Percentiles rank a stretch among this genome's conserved stretches.
These are phyloP conservation scores for Drosophila falleni DNA, from an alignment of 2,888 invertebrate species.

Conservation along the genomic window DNA sequence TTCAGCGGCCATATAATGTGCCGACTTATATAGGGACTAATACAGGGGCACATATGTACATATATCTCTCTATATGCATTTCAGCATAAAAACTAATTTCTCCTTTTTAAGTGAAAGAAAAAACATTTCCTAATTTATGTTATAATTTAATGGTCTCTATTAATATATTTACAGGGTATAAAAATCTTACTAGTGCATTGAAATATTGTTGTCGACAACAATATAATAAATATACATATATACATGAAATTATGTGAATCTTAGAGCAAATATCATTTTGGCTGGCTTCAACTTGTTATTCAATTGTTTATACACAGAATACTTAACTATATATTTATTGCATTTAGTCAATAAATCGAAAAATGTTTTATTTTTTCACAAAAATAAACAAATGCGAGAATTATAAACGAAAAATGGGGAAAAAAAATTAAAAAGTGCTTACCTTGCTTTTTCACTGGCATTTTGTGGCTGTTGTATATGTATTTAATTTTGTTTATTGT, in stretches of 20 bases:
- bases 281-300: conserved; percentile 3
- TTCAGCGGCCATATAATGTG: conserved; percentile 7
- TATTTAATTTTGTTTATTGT: conserved; percentile 35
- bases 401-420: conserved; percentile 1
- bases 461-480: conserved; percentile 55
- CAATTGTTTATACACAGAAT: conserved; percentile 6
- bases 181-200: background rate
- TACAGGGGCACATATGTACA: background rate
- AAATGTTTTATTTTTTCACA: conserved; percentile 8
- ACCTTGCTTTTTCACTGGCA: conserved; percentile 78
- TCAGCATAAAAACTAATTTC: background rate
- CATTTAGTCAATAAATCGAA: conserved; percentile 16
- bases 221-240: no score
- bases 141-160: background rate
- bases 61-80: background rate
- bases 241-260: background rate
- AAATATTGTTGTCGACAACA: background rate
- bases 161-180: background rate
- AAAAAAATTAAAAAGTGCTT: conserved; percentile 37
- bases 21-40: conserved; percentile 4
- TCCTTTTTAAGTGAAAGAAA: background rate
- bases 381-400: conserved; percentile 11
- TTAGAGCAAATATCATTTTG: background rate
- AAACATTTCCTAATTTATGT: background rate
- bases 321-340: conserved; percentile 14